Evolutionary conservation across 2,888 invertebrate species (phyloP), one percentile per base, ranked within the genome.

Genomic region (Campoplex capitator): DNA sequence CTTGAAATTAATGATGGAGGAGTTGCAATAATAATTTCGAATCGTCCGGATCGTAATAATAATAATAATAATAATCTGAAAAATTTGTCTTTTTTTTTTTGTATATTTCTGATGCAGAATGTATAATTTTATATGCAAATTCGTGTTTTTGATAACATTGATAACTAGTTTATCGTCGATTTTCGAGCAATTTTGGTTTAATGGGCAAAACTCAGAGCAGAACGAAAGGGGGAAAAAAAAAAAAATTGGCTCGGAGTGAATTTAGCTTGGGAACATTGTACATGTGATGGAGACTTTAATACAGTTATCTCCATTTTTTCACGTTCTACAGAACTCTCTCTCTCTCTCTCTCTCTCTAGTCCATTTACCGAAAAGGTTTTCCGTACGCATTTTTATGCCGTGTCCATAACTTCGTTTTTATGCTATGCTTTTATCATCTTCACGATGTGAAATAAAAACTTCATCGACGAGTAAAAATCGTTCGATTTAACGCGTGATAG

Each of bases 341-440:
- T 16, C 32, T 62, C n/a, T n/a, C n/a, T n/a, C 62, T 32, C 62
- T 62, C 23, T 23, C 62, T 16, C 32, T 62, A 62, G 62, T 62
- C 62, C 62, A 62, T 62, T 62, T 32, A 62, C 62, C 62, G 32
- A 62, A 62, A 62, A 62, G 62, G 62, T 62, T 62, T 62, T 32
- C 62, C 16, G 58, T 32, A 32, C 32, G 32, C 32, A 62, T 32
- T 62, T 62, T 62, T 62, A 62, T 62, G 16, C 16, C 62, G 28
- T 32, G 16, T 62, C 32, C 32, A 62, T 62, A 62, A 32, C 32
- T 62, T 32, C 16, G 32, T 62, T 62, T 62, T 62, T 32, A 62
- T 32, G 32, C 62, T 16, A 32, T 32, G 62, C 62, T 62, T 62
- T 62, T 62, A 62, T 62, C 16, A 32, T 62, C 62, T 62, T 62